These are phyloP conservation scores for Morpho helenor DNA, from an alignment of 2,888 invertebrate genomes.

Conservation along the genomic window DNA sequence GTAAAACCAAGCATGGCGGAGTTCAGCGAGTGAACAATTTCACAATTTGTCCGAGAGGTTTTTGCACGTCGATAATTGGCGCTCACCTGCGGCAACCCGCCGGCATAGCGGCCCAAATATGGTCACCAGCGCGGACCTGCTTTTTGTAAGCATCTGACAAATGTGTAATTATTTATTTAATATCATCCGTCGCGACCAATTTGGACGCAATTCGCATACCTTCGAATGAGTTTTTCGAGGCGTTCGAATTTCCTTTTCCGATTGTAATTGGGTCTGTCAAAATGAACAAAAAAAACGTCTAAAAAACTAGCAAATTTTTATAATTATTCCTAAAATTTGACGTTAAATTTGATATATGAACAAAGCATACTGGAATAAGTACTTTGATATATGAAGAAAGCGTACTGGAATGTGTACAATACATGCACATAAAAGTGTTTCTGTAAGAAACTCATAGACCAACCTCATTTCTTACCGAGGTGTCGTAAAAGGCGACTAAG, in stretches of 20 bases:
- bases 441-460: too few relatives aligned
- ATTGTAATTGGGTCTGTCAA: not conserved
- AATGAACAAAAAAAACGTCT: not conserved
- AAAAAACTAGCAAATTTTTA: too few relatives aligned
- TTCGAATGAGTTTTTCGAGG: conserved; percentile 48
- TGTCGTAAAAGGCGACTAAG: too few relatives aligned
- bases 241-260: conserved; percentile 21
- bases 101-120: conserved; percentile 60
- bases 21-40: conserved; percentile 55
- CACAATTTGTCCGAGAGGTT: conserved; percentile 74
- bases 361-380: too few relatives aligned
- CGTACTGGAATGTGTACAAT: too few relatives aligned
- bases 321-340: too few relatives aligned
- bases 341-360: too few relatives aligned
- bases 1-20: conserved; percentile 18
- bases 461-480: too few relatives aligned
- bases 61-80: conserved; percentile 72
- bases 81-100: conserved; percentile 62
- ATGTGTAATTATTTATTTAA: conserved; percentile 80
- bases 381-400: too few relatives aligned
- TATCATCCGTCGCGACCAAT: conserved; percentile 57
- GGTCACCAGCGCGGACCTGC: conserved; percentile 46
- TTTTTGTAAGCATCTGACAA: conserved; percentile 76
- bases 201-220: conserved; percentile 74
- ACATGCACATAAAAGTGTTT: too few relatives aligned